Percentiles rank a stretch among this genome's conserved stretches.
Evolutionary conservation across 2,797 vertebrate species (phyloP).

Genomic region (Silurus aristotelis): DNA sequence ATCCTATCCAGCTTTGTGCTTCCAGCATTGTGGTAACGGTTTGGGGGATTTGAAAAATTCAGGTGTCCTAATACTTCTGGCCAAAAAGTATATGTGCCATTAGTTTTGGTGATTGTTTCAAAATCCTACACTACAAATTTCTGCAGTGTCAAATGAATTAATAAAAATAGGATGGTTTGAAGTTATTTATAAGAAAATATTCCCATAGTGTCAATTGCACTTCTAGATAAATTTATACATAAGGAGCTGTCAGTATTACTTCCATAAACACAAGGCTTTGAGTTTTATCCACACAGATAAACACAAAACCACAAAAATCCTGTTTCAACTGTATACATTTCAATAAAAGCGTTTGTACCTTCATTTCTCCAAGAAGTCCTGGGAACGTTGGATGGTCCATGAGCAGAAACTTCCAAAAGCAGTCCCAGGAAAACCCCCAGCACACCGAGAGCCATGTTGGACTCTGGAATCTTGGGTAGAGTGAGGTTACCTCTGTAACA

Average conservation of each 20-base stretch:
- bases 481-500: constrained; percentile 79
- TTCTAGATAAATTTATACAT: neutral
- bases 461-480: constrained; percentile 68
- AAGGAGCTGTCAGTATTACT: neutral
- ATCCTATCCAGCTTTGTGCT: too few species aligned
- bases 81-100: too few species aligned
- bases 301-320: neutral
- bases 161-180: neutral
- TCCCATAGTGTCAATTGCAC: too few species aligned
- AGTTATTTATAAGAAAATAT: neutral
- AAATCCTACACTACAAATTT: neutral
- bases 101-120: too few species aligned
- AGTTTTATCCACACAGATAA: neutral
- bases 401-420: constrained; percentile 78
- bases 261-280: neutral
- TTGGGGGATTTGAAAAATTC: too few species aligned
- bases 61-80: too few species aligned
- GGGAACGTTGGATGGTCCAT: constrained; percentile 82
- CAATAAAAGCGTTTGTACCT: constrained; percentile 70
- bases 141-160: neutral
- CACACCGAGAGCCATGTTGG: constrained; percentile 73
- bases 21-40: too few species aligned
- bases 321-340: too few species aligned
- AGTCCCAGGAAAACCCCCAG: constrained; percentile 78
- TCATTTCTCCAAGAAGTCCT: constrained; percentile 89